A percentile compares a stretch with the other conserved stretches of the same genome.
Evolutionary conservation across 2,888 invertebrate species (phyloP).

Genomic region (Latrodectus hesperus): DNA sequence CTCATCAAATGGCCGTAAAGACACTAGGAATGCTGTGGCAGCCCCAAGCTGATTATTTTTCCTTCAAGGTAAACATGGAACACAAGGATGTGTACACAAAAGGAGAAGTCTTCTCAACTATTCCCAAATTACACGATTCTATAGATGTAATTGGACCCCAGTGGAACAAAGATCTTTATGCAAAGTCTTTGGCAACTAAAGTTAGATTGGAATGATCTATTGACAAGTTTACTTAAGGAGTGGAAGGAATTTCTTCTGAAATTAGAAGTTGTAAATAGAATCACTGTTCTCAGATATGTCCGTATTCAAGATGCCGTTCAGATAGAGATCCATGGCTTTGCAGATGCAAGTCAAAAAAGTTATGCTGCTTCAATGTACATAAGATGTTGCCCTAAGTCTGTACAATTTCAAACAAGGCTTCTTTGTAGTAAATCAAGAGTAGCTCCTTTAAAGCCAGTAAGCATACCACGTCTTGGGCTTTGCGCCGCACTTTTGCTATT

Average conservation of each 20-base stretch:
- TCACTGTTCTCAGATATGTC: too few species aligned
- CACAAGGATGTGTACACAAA: not conserved
- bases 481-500: too few species aligned
- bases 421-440: too few species aligned
- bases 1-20: not conserved
- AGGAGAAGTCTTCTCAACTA: not conserved
- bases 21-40: constrained; percentile 7
- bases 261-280: too few species aligned
- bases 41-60: not conserved
- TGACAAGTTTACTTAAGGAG: not conserved
- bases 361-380: not conserved
- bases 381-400: too few species aligned
- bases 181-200: not conserved
- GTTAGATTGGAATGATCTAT: not conserved
- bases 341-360: not conserved
- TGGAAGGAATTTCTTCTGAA: not conserved
- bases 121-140: too few species aligned
- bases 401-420: too few species aligned
- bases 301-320: too few species aligned
- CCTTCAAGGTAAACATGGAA: not conserved
- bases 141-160: not conserved
- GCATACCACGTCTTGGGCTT: too few species aligned
- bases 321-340: not conserved
- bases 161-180: not conserved
- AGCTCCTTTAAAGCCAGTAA: too few species aligned